Base-by-base conservation (phyloP, 1,140 invertebrate species). In the Prorops nasuta region DNA sequence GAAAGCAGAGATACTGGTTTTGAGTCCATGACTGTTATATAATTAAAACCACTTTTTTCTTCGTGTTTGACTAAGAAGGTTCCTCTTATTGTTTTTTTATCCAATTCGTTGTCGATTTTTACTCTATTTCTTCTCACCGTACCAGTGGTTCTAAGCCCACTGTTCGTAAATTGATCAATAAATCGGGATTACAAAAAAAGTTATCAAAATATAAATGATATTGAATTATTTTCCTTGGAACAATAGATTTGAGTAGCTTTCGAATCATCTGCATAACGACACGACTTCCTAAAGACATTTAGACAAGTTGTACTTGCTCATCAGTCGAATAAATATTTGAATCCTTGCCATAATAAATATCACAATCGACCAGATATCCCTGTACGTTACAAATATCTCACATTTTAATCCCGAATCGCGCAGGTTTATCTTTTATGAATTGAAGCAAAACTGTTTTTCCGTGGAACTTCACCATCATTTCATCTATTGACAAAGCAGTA, bases 301-400 rank as follows among this genome's bases (percentile, higher is more conserved):
- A 7, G 6, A 7, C 6, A 28, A 28, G 12, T 28, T 12, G n/a
- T n/a, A n/a, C 12, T 12, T 28, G 24, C 12, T 28, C 24, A 28
- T 28, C 24, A 28, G 24, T 6, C 6, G 24, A 28, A 28, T 28
- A 28, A 7, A 28, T 28, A 28, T 28, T 28, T 12, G 24, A 28
- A 28, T 28, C 24, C 12, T 47, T 41, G 12, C 39, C 39, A 28
- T 21, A 41, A 16, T 41, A 41, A n/a, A 41, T 41, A 14, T 41
- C 20, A 22, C 18, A 41, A 24, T 41, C 20, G 12, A 41, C 8
- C 14, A 41, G 14, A 22, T 41, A 41, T 22, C 19, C 39, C 3
- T 3, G 2, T 7, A 4, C 3, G 4, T 4, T 41, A 28, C 19
- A 41, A 28, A 41, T 8, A 14, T 10, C 8, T 8, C 20, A 41